phyloP scores from a whole-genome alignment of 2,113 vertebrate genomes.

The Turnix velox region DNA sequence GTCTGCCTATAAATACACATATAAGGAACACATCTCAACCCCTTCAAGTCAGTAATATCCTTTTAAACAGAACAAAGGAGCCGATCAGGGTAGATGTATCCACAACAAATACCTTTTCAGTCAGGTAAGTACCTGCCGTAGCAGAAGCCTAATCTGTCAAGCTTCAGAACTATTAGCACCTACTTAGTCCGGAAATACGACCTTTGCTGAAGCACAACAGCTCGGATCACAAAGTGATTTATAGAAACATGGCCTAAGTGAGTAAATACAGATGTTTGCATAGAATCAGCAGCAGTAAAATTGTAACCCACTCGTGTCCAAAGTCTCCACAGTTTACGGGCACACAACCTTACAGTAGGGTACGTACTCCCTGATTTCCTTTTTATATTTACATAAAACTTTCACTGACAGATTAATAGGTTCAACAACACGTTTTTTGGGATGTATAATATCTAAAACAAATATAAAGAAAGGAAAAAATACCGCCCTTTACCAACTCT shows the following conservation, averaged over 20 bases:
- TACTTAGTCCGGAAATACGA: background rate
- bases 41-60: background rate
- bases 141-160: background rate
- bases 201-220: background rate
- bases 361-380: accelerated
- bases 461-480: background rate
- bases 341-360: accelerated
- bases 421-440: background rate
- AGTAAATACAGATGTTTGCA: slow-evolving; percentile 6
- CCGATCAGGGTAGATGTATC: accelerated
- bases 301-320: background rate
- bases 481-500: accelerated
- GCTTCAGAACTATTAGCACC: background rate
- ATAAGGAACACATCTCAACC: background rate
- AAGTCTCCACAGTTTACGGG: background rate
- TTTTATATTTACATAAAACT: background rate
- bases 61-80: background rate
- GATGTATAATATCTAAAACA: accelerated
- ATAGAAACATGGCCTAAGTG: background rate
- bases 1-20: background rate
- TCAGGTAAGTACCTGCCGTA: background rate
- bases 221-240: background rate
- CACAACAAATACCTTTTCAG: background rate
- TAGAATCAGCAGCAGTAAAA: background rate
- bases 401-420: background rate